phyloP scores from a whole-genome alignment of 53 echinoderm and acorn worm species.

The Mesocentrotus franciscanus region DNA sequence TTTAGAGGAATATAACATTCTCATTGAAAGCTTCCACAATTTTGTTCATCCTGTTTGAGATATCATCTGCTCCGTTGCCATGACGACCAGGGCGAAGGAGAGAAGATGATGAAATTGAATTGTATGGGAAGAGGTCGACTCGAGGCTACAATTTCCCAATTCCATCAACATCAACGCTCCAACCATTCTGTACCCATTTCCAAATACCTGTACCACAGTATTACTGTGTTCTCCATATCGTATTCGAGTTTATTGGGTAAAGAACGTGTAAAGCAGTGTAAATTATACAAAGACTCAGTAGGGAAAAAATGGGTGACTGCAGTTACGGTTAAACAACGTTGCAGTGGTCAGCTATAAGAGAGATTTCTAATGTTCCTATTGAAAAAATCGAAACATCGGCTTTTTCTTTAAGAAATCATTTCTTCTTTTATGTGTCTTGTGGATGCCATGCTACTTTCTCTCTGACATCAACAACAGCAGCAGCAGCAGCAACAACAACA shows the following conservation, averaged over 20 bases:
- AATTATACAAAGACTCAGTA: too few species aligned
- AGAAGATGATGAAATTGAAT: not conserved
- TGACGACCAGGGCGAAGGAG: not conserved
- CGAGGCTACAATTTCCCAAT: not conserved
- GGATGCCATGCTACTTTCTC: too few species aligned
- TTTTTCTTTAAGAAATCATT: too few species aligned
- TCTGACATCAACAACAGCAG: too few species aligned
- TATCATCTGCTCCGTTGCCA: not conserved
- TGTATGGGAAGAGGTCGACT: not conserved
- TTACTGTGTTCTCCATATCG: not conserved
- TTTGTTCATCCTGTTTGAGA: not conserved
- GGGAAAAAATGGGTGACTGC: too few species aligned
- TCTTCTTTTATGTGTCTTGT: too few species aligned
- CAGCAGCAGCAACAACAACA: too few species aligned
- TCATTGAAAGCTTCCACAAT: not conserved
- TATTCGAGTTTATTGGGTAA: not conserved
- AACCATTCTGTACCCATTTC: not conserved
- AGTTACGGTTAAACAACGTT: too few species aligned
- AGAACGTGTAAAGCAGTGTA: too few species aligned
- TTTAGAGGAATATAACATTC: not conserved
- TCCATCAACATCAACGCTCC: not conserved
- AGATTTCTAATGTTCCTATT: too few species aligned
- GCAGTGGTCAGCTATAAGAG: too few species aligned
- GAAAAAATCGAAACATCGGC: too few species aligned
- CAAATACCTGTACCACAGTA: not conserved